phyloP scores from a whole-genome alignment of 2,797 vertebrate species.

The Parauchenoglanis ngamensis region DNA sequence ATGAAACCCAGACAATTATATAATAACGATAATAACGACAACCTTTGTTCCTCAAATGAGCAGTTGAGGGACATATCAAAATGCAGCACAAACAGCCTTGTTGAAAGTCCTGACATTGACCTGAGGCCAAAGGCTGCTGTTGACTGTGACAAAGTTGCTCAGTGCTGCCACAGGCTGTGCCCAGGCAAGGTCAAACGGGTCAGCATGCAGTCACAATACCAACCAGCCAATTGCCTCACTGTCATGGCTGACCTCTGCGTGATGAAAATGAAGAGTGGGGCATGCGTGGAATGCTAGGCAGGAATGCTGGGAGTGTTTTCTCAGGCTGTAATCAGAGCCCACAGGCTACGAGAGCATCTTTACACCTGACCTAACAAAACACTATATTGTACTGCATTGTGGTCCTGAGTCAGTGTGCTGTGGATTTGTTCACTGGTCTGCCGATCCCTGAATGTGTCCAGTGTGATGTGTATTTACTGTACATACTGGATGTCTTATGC shows the following conservation, averaged over 20 bases:
- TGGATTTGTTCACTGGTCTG: neutral
- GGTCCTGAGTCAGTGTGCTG: neutral
- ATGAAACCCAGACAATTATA: neutral
- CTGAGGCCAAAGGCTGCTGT: slow-evolving; percentile 53
- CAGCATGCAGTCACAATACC: slow-evolving; percentile 52
- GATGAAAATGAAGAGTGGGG: slow-evolving; percentile 47
- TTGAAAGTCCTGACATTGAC: slow-evolving; percentile 55
- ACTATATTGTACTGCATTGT: slow-evolving; percentile 31
- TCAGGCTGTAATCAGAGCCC: slow-evolving; percentile 32
- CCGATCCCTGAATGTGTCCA: neutral
- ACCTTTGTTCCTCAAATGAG: neutral
- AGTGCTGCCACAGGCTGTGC: slow-evolving; percentile 62
- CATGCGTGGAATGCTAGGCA: slow-evolving; percentile 45
- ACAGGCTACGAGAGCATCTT: slow-evolving; percentile 22
- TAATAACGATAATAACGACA: neutral
- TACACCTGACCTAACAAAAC: slow-evolving; percentile 54
- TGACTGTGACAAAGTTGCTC: slow-evolving; percentile 58
- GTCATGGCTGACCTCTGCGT: slow-evolving; percentile 52
- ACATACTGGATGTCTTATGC: neutral
- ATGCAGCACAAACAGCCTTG: slow-evolving; percentile 32
- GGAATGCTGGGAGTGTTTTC: slow-evolving; percentile 33
- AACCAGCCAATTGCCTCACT: slow-evolving; percentile 48
- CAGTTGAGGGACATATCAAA: slow-evolving; percentile 10
- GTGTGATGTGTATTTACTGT: neutral
- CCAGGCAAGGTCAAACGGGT: slow-evolving; percentile 69